A percentile compares a stretch with the other conserved stretches of the same genome.
phyloP scores from a whole-genome alignment of 2,888 invertebrate genomes.

The Myopa tessellatipennis region DNA sequence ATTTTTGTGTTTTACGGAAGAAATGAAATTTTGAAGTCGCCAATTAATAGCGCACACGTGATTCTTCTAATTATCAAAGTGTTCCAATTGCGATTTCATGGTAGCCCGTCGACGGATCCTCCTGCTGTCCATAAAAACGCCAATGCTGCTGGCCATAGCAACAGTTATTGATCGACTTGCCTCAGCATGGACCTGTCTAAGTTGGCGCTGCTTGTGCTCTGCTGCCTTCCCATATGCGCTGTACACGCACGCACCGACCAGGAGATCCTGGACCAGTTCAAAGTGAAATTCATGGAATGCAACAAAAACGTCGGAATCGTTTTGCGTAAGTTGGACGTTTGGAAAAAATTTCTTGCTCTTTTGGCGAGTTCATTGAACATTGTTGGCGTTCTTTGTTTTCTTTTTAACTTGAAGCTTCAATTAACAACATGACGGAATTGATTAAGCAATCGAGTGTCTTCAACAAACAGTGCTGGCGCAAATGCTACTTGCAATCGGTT shows the following conservation, averaged over 20 bases:
- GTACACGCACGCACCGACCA: background rate
- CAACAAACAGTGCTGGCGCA: slow-evolving; percentile 14
- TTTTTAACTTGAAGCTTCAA: background rate
- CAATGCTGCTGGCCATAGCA: background rate
- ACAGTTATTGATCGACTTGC: background rate
- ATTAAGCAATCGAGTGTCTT: background rate
- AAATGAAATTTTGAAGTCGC: too few species aligned
- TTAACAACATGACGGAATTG: background rate
- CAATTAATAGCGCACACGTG: background rate
- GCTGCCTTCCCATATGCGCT: background rate
- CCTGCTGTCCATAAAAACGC: background rate
- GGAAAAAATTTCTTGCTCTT: background rate
- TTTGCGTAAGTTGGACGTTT: background rate
- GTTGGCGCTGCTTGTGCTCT: background rate
- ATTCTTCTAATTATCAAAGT: background rate
- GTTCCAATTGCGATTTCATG: slow-evolving; percentile 3
- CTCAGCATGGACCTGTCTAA: background rate
- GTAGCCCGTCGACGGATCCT: background rate
- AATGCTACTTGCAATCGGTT: slow-evolving; percentile 1
- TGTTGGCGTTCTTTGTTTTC: background rate
- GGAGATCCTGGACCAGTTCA: background rate
- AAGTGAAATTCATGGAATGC: background rate
- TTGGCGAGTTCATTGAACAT: background rate
- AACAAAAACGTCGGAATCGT: background rate
- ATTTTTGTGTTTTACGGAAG: too few species aligned